These are phyloP conservation scores for Meiosimyza decipiens DNA, from an alignment of 2,888 invertebrate species.

Conservation along the genomic window DNA sequence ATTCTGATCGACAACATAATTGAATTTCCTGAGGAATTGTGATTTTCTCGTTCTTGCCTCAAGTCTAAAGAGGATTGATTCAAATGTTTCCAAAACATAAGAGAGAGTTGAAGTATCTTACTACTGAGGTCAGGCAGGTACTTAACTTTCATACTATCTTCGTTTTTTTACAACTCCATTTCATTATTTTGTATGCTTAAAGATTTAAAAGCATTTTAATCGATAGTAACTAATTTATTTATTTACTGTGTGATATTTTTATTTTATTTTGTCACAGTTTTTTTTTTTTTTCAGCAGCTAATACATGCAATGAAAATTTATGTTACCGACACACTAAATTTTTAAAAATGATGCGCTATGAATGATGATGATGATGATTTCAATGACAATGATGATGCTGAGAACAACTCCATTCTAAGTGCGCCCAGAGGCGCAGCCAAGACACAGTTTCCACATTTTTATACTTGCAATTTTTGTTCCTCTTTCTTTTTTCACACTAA, in stretches of 20 bases:
- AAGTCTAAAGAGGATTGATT: too few relatives aligned
- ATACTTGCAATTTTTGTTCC: neutral
- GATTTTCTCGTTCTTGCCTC: too few relatives aligned
- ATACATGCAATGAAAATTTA: neutral
- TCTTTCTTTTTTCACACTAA: too few relatives aligned
- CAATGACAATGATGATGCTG: conserved; percentile 1
- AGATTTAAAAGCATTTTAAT: neutral
- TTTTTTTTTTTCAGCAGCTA: neutral
- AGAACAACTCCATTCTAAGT: conserved; percentile 20
- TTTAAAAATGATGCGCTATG: neutral
- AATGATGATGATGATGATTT: conserved; percentile 2
- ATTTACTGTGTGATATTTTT: neutral
- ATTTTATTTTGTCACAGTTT: neutral
- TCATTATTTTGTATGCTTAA: too few relatives aligned
- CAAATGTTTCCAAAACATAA: too few relatives aligned
- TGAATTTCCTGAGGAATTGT: too few relatives aligned
- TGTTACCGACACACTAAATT: neutral
- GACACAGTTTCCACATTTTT: conserved; percentile 45
- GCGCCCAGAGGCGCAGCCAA: conserved; percentile 38
- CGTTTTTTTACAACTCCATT: too few relatives aligned
- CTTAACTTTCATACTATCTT: too few relatives aligned
- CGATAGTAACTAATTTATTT: neutral
- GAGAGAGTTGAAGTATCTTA: too few relatives aligned
- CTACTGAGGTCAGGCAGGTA: too few relatives aligned
- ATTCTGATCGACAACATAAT: too few relatives aligned